A percentile compares a stretch with the other conserved stretches of the same genome.
Conservation (phyloP, 1,140 invertebrate species). For the Drosophila sechellia region DNA sequence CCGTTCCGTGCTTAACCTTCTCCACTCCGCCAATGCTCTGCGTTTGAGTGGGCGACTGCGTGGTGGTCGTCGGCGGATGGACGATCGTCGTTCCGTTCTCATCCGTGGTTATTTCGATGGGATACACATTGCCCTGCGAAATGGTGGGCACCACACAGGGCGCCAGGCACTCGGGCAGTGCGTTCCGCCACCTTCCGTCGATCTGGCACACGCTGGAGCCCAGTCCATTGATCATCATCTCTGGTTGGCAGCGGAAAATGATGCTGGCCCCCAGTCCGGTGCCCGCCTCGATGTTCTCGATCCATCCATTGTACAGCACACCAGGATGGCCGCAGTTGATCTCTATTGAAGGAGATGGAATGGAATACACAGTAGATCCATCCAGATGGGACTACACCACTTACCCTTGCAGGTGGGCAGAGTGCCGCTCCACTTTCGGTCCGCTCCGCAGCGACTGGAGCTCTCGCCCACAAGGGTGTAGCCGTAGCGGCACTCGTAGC, state of each 20-base stretch:
- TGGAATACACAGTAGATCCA: too few species aligned
- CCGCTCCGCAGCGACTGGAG: constrained; percentile 94
- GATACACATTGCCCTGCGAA: constrained; percentile 91
- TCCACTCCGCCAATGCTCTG: constrained; percentile 86
- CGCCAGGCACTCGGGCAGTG: constrained; percentile 94
- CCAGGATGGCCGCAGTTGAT: constrained; percentile 97
- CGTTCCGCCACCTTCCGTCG: constrained; percentile 97
- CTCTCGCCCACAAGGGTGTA: constrained; percentile 94
- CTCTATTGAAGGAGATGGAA: constrained; percentile 86
- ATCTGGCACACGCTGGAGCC: constrained; percentile 95
- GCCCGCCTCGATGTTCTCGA: constrained; percentile 95
- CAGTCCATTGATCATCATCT: constrained; percentile 95
- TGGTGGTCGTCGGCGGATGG: constrained; percentile 85
- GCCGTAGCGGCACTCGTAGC: constrained; percentile 96
- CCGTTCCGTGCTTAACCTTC: constrained; percentile 92
- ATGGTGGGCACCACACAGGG: constrained; percentile 96
- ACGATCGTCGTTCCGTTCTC: constrained; percentile 84
- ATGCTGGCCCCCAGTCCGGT: constrained; percentile 95
- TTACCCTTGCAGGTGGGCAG: constrained; percentile 92
- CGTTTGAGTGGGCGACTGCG: constrained; percentile 85
- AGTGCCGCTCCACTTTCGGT: constrained; percentile 95
- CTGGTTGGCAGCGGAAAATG: constrained; percentile 96
- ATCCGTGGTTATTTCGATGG: constrained; percentile 79
- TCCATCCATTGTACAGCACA: constrained; percentile 96
- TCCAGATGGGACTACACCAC: background rate